Base-by-base conservation (phyloP, 2,797 vertebrate species). In the Vespertilio murinus region DNA sequence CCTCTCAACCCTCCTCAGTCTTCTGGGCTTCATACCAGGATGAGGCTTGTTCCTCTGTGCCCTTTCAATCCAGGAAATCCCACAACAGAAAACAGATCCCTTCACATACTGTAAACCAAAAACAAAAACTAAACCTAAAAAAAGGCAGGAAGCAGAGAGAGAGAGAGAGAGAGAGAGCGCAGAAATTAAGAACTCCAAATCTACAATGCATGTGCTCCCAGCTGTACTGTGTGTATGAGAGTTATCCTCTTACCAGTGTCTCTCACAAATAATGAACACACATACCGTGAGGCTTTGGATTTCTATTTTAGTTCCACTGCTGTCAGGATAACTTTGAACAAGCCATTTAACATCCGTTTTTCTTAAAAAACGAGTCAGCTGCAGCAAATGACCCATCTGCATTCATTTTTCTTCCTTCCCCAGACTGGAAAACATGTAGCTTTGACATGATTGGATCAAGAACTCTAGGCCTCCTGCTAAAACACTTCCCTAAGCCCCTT, bases 281-380 rank as follows among this genome's bases (percentile, higher is more conserved):
- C 20, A 49, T 6, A 54, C 9, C 30, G 25, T 65, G 38, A 67
- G 30, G 25, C n/a, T 73, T 80, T 56, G 56, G 28, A 38, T 81
- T 67, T 85, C 40, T 25, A 18, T 52, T 90, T 94, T 49, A 45
- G 23, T 71, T 93, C 70, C 30, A n/a, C 8, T 54, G 22, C 42
- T 73, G 49, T 45, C 3, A 11, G 64, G 78, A 38, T 33, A 70
- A 20, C 14, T 20, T 77, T 65, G n/a, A 86, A 81, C 22, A 78
- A 73, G 56, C 61, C 14, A 47, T 14, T 90, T 86, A 74, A 86
- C 18, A 65, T 90, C 42, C 2, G 8, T 35, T 90, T 90, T 88
- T 96, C 77, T 92, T 87, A 54, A 93, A 54, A 93, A 80, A 94
- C 71, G 89, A 95, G 61, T 86, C 93, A 94, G 69, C 13, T 35